Conservation (phyloP, 1,140 invertebrate species). For the Formica selysi region DNA sequence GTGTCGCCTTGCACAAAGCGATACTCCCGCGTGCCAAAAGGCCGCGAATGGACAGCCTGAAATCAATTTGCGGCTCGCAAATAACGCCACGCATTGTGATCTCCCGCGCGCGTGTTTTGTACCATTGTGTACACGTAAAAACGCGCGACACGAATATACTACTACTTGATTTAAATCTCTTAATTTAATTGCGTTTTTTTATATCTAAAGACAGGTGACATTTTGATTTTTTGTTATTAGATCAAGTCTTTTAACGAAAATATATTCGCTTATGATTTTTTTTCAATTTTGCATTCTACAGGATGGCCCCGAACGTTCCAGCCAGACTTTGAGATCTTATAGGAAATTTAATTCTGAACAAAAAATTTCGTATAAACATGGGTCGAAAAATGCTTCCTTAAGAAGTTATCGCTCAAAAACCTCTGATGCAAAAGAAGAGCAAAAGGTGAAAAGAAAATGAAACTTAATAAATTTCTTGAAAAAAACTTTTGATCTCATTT, state of each 20-base stretch:
- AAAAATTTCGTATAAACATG: too few relatives aligned
- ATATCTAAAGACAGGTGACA: neutral
- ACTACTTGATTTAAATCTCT: neutral
- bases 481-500: too few relatives aligned
- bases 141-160: neutral
- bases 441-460: too few relatives aligned
- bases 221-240: neutral
- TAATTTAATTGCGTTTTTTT: neutral
- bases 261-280: neutral
- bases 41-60: constrained; percentile 47
- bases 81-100: constrained; percentile 1
- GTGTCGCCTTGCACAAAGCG: constrained; percentile 56
- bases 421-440: too few relatives aligned
- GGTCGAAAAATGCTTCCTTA: too few relatives aligned
- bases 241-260: neutral
- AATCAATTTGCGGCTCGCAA: constrained; percentile 66
- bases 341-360: too few relatives aligned
- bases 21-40: constrained; percentile 34
- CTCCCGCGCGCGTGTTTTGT: neutral
- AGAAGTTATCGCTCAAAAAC: too few relatives aligned
- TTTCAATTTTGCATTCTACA: neutral
- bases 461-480: too few relatives aligned
- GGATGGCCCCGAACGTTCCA: too few relatives aligned
- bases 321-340: too few relatives aligned
- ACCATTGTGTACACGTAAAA: too few relatives aligned